Percentiles rank a stretch among this genome's conserved stretches.
Evolutionary conservation across 2,888 invertebrate species (phyloP).

Genomic region (Perizoma affinitatum): DNA sequence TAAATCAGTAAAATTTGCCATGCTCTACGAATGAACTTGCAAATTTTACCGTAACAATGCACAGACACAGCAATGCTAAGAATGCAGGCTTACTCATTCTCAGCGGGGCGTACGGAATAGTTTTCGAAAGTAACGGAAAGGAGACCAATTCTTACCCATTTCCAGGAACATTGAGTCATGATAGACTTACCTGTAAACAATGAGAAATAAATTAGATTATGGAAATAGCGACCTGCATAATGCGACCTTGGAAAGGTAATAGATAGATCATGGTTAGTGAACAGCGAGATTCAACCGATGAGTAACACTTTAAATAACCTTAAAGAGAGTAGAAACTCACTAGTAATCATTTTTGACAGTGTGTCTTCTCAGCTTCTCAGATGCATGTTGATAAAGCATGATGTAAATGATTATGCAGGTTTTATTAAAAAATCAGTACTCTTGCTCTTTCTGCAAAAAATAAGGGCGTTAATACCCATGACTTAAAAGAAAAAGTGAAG

Average conservation of each 20-base stretch:
- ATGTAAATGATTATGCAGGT: no score
- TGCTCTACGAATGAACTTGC: conserved; percentile 12
- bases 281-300: no score
- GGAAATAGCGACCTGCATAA: not conserved
- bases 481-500: no score
- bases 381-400: no score
- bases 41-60: conserved; percentile 28
- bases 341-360: not conserved
- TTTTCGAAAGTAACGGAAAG: conserved; percentile 35
- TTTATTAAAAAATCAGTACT: no score
- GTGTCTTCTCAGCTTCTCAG: not conserved
- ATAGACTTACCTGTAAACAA: conserved; percentile 52
- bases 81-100: conserved; percentile 42
- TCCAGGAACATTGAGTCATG: conserved; percentile 38
- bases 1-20: not conserved
- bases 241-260: conserved; percentile 10
- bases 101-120: conserved; percentile 27
- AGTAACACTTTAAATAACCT: no score
- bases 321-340: no score
- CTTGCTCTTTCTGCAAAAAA: no score
- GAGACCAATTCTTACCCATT: conserved; percentile 35
- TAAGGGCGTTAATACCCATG: no score
- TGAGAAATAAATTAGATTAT: conserved; percentile 28
- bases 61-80: conserved; percentile 27
- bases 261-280: not conserved